Base-by-base conservation (phyloP, 2,797 vertebrate species). In the Echiichthys vipera region DNA sequence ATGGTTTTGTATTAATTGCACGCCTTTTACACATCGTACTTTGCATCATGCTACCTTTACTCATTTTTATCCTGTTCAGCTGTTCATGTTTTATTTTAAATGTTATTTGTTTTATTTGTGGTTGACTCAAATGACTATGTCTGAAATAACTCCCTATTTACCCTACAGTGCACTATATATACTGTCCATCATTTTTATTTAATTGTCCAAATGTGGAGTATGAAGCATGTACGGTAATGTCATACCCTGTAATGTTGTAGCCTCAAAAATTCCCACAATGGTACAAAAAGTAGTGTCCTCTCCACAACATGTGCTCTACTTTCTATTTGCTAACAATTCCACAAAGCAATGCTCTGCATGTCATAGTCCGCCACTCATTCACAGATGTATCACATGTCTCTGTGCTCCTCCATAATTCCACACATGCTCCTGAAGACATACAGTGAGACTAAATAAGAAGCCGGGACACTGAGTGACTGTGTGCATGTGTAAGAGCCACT, bases 381-480 rank as follows among this genome's bases (percentile, higher is more conserved):
- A 47, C 29, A 66, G 37, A 51, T 68, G 62, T 17, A 45, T 83
- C 45, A 40, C 50, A 59, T 77, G 64, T 71, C 73, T 76, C 74
- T 49, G 58, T 49, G 76, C 80, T 77, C 80, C 80, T 65, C 75
- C 71, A 57, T 72, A 65, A 90, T 84, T 77, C 80, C 84, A 74
- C 67, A 78, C 73, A 85, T 91, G 86, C 85, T 85, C 77, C 68
- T 81, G 73, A 83, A 93, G 89, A 90, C n/a, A n/a, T n/a, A n/a
- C 87, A 72, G 84, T 53, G 71, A 74, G 65, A 69, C 75, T 8
- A 68, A 81, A 74, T 62, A 67, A 20, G 56, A 81, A 61, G 72
- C 27, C 2, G 2, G 50, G 78, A 88, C 69, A 68, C 45, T 53
- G 25, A 65, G 67, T 56, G 51, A 71, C 63, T 78, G 34, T 56